A percentile compares a stretch with the other conserved stretches of the same genome.
Evolutionary conservation across 2,113 vertebrate genomes (phyloP).

Genomic region (Alethe diademata): DNA sequence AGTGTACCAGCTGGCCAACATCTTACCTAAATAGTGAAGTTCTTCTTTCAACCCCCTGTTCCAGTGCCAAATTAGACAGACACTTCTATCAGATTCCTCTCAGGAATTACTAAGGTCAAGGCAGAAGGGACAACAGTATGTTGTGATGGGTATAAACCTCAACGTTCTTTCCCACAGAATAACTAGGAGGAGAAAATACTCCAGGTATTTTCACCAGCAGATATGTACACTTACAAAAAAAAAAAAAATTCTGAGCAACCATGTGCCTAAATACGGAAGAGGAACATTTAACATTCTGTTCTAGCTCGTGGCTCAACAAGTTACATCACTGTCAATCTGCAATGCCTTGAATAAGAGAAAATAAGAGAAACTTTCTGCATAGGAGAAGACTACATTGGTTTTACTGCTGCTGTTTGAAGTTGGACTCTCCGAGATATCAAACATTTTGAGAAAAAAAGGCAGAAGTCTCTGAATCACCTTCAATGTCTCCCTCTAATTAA

Average conservation of each 20-base stretch:
- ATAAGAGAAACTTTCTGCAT: neutral
- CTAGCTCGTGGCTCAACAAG: neutral
- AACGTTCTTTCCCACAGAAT: neutral
- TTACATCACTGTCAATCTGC: neutral
- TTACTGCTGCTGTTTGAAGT: neutral
- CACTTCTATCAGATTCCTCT: neutral
- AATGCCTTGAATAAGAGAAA: neutral
- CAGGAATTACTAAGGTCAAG: neutral
- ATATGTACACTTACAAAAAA: neutral
- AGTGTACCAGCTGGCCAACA: neutral
- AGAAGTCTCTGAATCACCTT: neutral
- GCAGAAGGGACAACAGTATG: neutral
- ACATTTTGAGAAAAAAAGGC: neutral
- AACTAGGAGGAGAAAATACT: neutral
- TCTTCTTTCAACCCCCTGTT: neutral
- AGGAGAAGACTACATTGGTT: neutral
- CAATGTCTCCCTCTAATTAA: neutral
- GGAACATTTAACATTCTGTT: neutral
- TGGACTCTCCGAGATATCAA: neutral
- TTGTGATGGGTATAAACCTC: neutral
- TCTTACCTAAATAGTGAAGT: neutral
- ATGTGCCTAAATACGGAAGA: neutral
- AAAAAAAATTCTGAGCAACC: neutral
- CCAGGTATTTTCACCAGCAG: neutral
- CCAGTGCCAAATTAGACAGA: neutral